Evolutionary conservation across 2,113 vertebrate genomes (phyloP).

Genomic region (Sinocyclocheilus rhinocerous): DNA sequence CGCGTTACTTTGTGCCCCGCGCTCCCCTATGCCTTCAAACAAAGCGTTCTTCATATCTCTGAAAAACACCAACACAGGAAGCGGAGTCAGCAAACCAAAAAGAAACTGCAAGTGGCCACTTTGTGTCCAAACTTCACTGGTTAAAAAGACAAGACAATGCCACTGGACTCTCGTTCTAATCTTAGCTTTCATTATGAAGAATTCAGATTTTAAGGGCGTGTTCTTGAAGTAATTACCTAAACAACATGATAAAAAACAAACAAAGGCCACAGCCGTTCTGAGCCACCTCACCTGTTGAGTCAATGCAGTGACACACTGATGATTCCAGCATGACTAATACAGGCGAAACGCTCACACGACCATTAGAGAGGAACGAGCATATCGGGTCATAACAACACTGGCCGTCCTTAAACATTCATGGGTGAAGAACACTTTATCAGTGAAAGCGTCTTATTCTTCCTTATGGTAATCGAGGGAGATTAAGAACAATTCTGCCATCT

Average conservation of each 20-base stretch:
- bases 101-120: neutral
- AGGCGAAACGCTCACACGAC: slow-evolving; percentile 34
- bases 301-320: slow-evolving; percentile 54
- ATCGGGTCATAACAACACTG: slow-evolving; percentile 11
- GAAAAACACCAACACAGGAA: neutral
- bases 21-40: neutral
- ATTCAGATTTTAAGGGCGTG: neutral
- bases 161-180: neutral
- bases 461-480: neutral
- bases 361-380: slow-evolving; percentile 5
- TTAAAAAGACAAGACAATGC: neutral
- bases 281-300: slow-evolving; percentile 64
- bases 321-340: slow-evolving; percentile 58
- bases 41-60: neutral
- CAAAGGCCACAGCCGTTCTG: slow-evolving; percentile 56
- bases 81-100: neutral
- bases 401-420: neutral
- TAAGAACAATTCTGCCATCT: neutral
- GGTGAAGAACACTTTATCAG: slow-evolving; percentile 7
- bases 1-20: no score
- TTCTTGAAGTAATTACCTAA: neutral
- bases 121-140: neutral
- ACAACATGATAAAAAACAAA: slow-evolving; percentile 7
- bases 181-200: neutral
- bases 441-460: neutral